Conservation (phyloP, 1,140 invertebrate genomes). For the Calliphora vicina region DNA sequence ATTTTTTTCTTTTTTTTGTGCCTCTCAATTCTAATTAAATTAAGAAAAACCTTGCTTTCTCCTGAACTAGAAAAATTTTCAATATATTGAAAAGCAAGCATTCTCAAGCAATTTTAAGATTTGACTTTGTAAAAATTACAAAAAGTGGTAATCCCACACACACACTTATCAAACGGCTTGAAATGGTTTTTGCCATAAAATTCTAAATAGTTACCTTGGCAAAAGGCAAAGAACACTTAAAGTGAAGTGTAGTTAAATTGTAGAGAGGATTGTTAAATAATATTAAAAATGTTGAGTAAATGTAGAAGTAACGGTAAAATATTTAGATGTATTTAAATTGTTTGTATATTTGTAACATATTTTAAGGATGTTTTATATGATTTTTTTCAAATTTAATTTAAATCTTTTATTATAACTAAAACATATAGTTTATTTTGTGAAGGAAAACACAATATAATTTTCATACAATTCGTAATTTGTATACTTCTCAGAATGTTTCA, state of each 20-base stretch:
- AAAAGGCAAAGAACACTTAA: background rate
- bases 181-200: background rate
- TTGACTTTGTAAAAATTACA: background rate
- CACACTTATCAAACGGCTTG: background rate
- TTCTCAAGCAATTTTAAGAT: background rate
- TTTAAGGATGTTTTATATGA: too few relatives aligned
- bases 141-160: too few relatives aligned
- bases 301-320: too few relatives aligned
- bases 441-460: too few relatives aligned
- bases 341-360: too few relatives aligned
- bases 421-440: too few relatives aligned
- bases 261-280: background rate
- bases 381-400: too few relatives aligned
- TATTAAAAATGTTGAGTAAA: background rate
- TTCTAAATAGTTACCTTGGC: background rate
- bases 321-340: too few relatives aligned
- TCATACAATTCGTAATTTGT: too few relatives aligned
- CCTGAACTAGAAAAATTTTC: background rate
- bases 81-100: background rate
- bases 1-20: too few relatives aligned
- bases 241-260: background rate
- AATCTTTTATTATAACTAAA: too few relatives aligned
- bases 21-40: background rate
- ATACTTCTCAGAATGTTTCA: too few relatives aligned
- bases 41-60: background rate